Conservation (phyloP, 2,113 vertebrate species). For the Callipepla californica region DNA sequence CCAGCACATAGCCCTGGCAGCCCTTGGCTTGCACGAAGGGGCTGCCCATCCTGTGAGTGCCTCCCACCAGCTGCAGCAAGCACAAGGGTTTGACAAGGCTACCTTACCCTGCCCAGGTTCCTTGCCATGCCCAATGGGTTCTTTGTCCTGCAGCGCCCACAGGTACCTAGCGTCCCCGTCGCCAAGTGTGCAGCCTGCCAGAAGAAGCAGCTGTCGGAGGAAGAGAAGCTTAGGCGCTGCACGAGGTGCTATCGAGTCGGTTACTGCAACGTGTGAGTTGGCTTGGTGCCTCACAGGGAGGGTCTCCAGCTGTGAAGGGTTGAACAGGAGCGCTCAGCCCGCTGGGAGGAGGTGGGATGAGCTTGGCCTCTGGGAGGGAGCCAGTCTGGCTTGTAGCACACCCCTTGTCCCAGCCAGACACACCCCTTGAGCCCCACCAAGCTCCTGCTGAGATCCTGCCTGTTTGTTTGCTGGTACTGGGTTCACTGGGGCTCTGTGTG, state of each 20-base stretch:
- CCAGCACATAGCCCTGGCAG: too few species aligned
- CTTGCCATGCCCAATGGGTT: background rate
- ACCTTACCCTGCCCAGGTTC: background rate
- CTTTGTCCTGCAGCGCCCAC: constrained; percentile 84
- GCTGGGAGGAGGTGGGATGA: background rate
- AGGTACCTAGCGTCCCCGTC: constrained; percentile 90
- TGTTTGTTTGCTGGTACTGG: fast-evolving
- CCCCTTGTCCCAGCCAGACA: fast-evolving
- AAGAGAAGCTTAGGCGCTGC: constrained; percentile 95
- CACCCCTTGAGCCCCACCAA: background rate
- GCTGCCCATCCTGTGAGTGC: background rate
- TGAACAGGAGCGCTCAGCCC: background rate
- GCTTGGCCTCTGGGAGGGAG: background rate
- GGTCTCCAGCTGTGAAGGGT: background rate
- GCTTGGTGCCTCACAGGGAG: background rate
- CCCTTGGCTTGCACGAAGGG: background rate
- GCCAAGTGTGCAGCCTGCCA: constrained; percentile 95
- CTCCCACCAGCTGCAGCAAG: background rate
- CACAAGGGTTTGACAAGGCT: fast-evolving
- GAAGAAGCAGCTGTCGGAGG: constrained; percentile 91
- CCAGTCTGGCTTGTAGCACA: fast-evolving
- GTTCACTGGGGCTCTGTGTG: background rate
- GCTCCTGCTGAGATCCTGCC: background rate
- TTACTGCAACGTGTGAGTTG: constrained; percentile 97
- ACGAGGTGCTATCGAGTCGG: constrained; percentile 96